Base-by-base conservation (phyloP, 2,888 invertebrate genomes). In the Eubasilissa splendida region DNA sequence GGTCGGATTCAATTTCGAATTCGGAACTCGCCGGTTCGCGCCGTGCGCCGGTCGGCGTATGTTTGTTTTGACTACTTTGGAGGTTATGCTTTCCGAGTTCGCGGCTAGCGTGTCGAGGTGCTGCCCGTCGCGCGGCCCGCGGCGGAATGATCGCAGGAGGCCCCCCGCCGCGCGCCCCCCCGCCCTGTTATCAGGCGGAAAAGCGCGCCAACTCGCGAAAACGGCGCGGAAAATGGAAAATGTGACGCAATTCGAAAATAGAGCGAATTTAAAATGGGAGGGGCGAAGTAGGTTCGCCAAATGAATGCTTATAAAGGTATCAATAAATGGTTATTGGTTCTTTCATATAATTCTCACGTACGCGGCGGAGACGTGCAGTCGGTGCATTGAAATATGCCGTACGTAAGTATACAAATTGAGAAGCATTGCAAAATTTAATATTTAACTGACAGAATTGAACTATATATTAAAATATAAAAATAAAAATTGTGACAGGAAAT, bases 81-180 rank as follows among this genome's bases (percentile, higher is more conserved):
- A 80, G 77, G 77, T 82, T 79, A 78, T 50, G 78, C 42, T 7
- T 42, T 78, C 53, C 33, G 68, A 31, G 59, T 14, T 73, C 79
- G 73, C 79, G 79, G 59, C 42, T 53, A 14, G 53, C 54, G 14
- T 86, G 84, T 84, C 86, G 86, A 86, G 86, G 85, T 85, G 86
- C 77, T 74, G 80, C 74, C 70, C 82, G 42, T 86, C 87, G 90
- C 88, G 87, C 87, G 89, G 88, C 89, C 87, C 88, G 88, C 87
- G 83, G 81, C 80, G 77, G 83, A 82, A 80, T 80, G 82, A 58
- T 33, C 65, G 58, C 89, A 88, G 89, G 89, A 89, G 88, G 84
- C 66, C 85, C 84, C 85, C 85, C 86, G 76, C 85, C 85, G 82
- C 80, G 86, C 76, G 52, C 63, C 54, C 86, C 22, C 85, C 86